These are phyloP conservation scores for Mirounga angustirostris DNA, from an alignment of 2,113 vertebrate genomes.

Conservation along the genomic window DNA sequence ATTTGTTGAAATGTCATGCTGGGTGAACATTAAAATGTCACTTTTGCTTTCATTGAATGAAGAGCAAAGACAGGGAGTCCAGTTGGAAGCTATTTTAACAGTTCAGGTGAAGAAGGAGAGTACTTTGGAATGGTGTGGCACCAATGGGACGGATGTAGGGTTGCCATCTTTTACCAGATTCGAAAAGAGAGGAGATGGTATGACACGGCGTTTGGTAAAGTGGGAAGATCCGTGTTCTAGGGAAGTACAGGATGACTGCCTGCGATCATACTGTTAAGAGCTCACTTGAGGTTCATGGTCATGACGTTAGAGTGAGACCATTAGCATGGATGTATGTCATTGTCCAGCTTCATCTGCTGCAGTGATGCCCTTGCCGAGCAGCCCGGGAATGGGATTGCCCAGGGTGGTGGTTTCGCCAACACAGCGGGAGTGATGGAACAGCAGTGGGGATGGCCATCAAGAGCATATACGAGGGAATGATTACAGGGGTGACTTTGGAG, in stretches of 20 bases:
- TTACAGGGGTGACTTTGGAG: not conserved
- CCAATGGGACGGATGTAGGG: not conserved
- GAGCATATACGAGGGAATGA: not conserved
- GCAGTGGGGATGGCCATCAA: not conserved
- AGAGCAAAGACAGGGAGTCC: not conserved
- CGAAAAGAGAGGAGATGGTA: not conserved
- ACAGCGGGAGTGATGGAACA: not conserved
- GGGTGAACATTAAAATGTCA: slow-evolving; percentile 34
- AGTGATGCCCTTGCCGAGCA: not conserved
- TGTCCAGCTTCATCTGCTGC: not conserved
- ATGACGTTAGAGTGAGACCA: not conserved
- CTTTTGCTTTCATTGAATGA: not conserved
- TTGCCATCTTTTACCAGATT: not conserved
- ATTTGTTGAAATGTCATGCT: not conserved
- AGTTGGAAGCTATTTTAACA: not conserved
- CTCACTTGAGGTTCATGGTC: not conserved
- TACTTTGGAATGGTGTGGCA: not conserved
- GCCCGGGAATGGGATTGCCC: not conserved
- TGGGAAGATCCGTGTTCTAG: not conserved
- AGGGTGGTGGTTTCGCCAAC: not conserved
- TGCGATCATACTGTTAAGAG: too few relatives aligned
- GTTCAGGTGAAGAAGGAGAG: not conserved
- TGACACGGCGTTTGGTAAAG: not conserved
- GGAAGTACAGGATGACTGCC: not conserved
- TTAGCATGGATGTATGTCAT: not conserved